Conservation (phyloP, 2,113 vertebrate species). For the Psittacus erithacus region DNA sequence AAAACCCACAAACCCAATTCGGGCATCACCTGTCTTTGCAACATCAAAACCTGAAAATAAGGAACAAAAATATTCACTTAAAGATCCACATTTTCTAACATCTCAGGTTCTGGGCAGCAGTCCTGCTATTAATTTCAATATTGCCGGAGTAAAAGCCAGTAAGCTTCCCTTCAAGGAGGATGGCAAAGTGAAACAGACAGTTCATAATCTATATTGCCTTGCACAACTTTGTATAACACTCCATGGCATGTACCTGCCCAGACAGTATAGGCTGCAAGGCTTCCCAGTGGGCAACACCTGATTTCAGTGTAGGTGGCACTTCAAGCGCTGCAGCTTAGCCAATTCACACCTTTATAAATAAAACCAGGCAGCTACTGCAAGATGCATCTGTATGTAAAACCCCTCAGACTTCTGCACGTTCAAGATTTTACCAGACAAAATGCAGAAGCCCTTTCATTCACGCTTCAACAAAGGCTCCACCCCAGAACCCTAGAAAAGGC, state of each 20-base stretch:
- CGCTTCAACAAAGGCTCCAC: not conserved
- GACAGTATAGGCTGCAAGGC: not conserved
- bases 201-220: not conserved
- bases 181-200: not conserved
- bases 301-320: not conserved
- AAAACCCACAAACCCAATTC: slow-evolving; percentile 98
- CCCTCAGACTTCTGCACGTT: not conserved
- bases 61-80: not conserved
- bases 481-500: not conserved
- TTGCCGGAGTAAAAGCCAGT: not conserved
- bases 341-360: not conserved
- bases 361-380: not conserved
- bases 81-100: not conserved
- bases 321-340: not conserved
- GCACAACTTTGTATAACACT: not conserved
- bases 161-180: not conserved
- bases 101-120: not conserved
- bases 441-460: not conserved
- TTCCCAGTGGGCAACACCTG: not conserved
- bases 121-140: not conserved
- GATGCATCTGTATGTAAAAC: not conserved
- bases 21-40: slow-evolving; percentile 96
- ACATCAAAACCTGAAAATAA: slow-evolving; percentile 90
- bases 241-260: not conserved
- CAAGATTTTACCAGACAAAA: not conserved